phyloP scores from a whole-genome alignment of 2,797 vertebrate species.

The Sarcophilus harrisii region DNA sequence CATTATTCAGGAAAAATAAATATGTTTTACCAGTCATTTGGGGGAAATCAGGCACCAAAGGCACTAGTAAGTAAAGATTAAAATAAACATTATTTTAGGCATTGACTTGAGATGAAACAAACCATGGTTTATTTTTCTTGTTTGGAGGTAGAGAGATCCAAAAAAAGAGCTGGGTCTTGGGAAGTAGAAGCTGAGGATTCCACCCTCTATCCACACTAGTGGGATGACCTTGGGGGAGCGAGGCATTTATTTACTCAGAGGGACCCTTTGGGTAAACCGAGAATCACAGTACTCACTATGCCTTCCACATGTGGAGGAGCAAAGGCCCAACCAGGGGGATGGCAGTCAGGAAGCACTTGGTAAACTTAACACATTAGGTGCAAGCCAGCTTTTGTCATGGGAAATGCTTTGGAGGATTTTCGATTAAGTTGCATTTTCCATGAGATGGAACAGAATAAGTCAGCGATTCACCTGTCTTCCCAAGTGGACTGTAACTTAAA shows the following conservation, averaged over 20 bases:
- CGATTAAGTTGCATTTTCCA: constrained; percentile 39
- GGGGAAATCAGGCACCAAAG: constrained; percentile 49
- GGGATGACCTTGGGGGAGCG: not conserved
- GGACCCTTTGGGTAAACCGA: not conserved
- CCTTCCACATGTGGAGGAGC: not conserved
- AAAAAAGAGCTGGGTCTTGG: not conserved
- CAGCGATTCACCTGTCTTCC: constrained; percentile 65
- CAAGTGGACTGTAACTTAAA: constrained; percentile 3
- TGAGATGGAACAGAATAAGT: constrained; percentile 33
- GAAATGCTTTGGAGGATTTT: constrained; percentile 1
- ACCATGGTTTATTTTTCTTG: constrained; percentile 10
- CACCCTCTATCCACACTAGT: not conserved
- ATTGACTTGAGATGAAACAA: constrained; percentile 7
- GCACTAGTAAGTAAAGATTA: not conserved
- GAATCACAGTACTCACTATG: not conserved
- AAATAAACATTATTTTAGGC: constrained; percentile 26
- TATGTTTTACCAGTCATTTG: constrained; percentile 27
- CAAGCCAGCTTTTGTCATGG: not conserved
- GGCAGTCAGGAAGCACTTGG: not conserved
- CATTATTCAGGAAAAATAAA: constrained; percentile 58
- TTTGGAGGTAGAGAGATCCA: not conserved
- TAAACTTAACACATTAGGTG: not conserved
- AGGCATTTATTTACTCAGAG: not conserved
- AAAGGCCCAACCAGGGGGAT: not conserved
- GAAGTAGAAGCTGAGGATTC: not conserved